phyloP scores from a whole-genome alignment of 2,797 vertebrate species.

The Cryptoprocta ferox region DNA sequence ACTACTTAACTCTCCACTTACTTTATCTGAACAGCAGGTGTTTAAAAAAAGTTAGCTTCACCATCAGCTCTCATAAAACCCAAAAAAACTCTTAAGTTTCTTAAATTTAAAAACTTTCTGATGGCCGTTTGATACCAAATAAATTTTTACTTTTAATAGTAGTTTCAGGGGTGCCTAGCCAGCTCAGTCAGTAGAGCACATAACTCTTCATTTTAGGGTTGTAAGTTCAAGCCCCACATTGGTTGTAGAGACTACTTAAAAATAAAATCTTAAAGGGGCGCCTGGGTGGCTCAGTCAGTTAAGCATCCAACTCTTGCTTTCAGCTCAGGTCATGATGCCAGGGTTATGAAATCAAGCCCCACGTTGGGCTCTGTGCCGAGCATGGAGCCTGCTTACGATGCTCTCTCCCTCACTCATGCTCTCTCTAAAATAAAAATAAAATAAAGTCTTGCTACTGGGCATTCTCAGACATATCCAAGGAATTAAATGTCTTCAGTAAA shows the following conservation, averaged over 20 bases:
- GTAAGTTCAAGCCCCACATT: not conserved
- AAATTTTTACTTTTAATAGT: conserved; percentile 29
- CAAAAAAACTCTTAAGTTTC: not conserved
- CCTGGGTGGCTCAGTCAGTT: too few species aligned
- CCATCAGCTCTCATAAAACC: not conserved
- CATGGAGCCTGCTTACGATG: too few species aligned
- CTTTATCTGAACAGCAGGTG: not conserved
- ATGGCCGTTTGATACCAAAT: not conserved
- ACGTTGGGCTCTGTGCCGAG: too few species aligned
- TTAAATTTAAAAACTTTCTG: not conserved
- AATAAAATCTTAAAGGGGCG: not conserved
- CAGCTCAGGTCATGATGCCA: too few species aligned
- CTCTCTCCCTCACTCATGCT: too few species aligned
- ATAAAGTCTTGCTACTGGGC: conserved; percentile 25
- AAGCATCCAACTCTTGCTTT: too few species aligned
- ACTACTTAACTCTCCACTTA: not conserved
- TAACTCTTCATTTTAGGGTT: not conserved
- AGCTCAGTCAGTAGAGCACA: not conserved
- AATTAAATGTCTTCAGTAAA: conserved; percentile 75
- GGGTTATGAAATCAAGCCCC: too few species aligned
- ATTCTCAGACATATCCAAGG: conserved; percentile 80
- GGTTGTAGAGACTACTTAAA: not conserved
- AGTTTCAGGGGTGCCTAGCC: not conserved
- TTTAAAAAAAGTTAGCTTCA: not conserved
- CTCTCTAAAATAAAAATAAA: not conserved